phyloP scores from a whole-genome alignment of 1,140 invertebrate species.

The Pseudomyrmex pallidus region DNA sequence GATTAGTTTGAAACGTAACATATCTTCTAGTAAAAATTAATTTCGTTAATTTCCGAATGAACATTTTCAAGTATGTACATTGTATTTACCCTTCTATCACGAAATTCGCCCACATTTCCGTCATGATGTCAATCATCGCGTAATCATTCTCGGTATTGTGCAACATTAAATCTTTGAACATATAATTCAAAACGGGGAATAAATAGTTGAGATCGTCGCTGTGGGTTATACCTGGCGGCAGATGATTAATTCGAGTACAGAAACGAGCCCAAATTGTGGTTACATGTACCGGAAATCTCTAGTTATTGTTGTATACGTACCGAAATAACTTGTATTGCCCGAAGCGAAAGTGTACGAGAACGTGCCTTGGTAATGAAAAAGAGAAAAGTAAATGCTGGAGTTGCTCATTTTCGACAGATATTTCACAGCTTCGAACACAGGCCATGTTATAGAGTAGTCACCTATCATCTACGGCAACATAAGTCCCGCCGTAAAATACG shows the following conservation, averaged over 20 bases:
- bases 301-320: conserved; percentile 64
- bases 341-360: conserved; percentile 64
- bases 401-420: conserved; percentile 70
- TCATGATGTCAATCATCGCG: conserved; percentile 82
- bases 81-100: conserved; percentile 81
- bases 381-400: conserved; percentile 75
- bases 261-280: background rate
- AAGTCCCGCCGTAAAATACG: background rate
- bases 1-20: no score
- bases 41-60: no score
- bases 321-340: conserved; percentile 62
- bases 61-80: background rate
- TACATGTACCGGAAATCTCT: background rate
- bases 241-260: conserved; percentile 29
- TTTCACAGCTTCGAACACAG: conserved; percentile 63
- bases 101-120: conserved; percentile 84
- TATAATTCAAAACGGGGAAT: conserved; percentile 79
- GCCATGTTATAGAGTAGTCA: conserved; percentile 69
- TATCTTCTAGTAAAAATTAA: no score
- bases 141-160: conserved; percentile 77
- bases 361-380: conserved; percentile 78
- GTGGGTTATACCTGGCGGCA: conserved; percentile 81
- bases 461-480: conserved; percentile 66
- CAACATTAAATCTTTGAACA: conserved; percentile 51
- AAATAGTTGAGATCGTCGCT: conserved; percentile 85